Evolutionary conservation across 1,140 invertebrate genomes (phyloP), one percentile per base, ranked within the genome.

Genomic region (Colletes gigas): DNA sequence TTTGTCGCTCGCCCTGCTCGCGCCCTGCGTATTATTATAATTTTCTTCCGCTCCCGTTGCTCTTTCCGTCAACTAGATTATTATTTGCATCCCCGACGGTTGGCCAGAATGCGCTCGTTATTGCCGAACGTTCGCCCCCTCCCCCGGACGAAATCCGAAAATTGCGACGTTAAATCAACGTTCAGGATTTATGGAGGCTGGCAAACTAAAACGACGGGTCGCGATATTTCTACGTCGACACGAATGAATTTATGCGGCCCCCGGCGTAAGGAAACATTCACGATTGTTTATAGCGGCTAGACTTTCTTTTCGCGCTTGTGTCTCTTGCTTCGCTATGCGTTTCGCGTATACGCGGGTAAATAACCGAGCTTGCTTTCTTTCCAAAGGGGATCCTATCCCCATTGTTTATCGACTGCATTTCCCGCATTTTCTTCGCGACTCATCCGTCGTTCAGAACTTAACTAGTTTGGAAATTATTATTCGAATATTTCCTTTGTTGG

Each of bases 211-310:
- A 62, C 39, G 69, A 68, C 47, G 66, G 65, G 17, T 12, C 21
- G 55, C 66, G 52, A 55, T 85, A 85, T 81, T 88, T 88, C 66
- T 78, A 81, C 69, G 86, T 78, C 73, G 83, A 83, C 68, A 63
- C 19, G 80, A 89, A 87, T 87, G 84, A 90, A 90, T 91, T 91
- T 90, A 91, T 75, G 50, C 41, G 78, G 50, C 62, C 41, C 17
- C 55, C 67, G 21, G 55, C 69, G 68, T 72, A 81, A 85, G 83
- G 84, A 84, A 88, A 86, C 85, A 84, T 87, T 87, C 85, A 85
- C 87, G 85, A 89, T 90, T 90, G 89, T 91, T 91, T 91, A 90
- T 87, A 71, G 81, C 74, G 44, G 68, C 70, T 74, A 72, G 81
- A 78, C 72, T 80, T 86, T 83, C 81, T 75, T 65, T 74, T 60